Evolutionary conservation across 2,113 vertebrate genomes (phyloP), one percentile per base, ranked within the genome.

Genomic region (Rhadina sibilatrix): DNA sequence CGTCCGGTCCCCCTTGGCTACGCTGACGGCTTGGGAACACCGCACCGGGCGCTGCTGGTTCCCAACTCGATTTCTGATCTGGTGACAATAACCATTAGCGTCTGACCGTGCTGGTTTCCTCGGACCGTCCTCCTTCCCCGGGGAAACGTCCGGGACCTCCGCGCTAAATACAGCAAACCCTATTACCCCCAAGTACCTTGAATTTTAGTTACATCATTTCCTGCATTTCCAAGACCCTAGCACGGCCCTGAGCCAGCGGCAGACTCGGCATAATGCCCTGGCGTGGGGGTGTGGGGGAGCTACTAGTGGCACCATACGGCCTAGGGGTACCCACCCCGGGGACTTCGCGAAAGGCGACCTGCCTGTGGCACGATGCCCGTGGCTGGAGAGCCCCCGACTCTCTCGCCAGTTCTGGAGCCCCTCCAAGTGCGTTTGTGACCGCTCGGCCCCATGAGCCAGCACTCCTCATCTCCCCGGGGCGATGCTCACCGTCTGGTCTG

Each of bases 201-300:
- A 76, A 31, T 83, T 88, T 74, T 71, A 68, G 66, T 90, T 80
- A 40, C 86, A 94, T 86, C 83, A 83, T 86, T 83, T 96, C 89
- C 83, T 90, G 83, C 80, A 30, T 83, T 83, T 35, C 35, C 42
- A 70, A 74, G 94, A 90, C 85, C 69, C 54, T 4, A 33, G 81
- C 74, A 10, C 47, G 80, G 53, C 69, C 71, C 71, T 56, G 14
- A 53, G 71, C 23, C 68, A 25, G 35, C 16, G 10, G 52, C 44
- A 53, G 22, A 2, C 17, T 71, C 25, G 15, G 40, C 65, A 18
- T 21, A 42, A 21, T 28, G 14, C 52, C 60, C 60, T 25, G 46
- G 25, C 10, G 28, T 30, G 54, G 52, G 35, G 24, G 5, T 4
- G 33, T 3, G 52, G n/a, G 49, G 53, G 12, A 89, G 63, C 37